These are phyloP conservation scores for Dicerorhinus sumatrensis DNA, from an alignment of 2,113 vertebrate genomes.

Conservation along the genomic window DNA sequence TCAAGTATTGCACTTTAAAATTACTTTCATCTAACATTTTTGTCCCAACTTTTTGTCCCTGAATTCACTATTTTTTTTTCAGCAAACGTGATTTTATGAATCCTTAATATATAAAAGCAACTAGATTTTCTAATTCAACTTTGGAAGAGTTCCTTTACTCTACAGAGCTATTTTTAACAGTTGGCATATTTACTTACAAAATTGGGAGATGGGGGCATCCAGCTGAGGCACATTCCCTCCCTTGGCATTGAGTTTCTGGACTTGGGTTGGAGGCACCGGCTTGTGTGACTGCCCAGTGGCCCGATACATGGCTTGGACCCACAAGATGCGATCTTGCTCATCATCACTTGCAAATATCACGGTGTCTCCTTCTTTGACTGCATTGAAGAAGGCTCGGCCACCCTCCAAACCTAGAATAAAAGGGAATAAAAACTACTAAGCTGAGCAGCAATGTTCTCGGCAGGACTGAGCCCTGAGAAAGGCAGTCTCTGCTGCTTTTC, in stretches of 20 bases:
- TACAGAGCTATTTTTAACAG: slow-evolving; percentile 72
- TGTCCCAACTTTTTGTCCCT: slow-evolving; percentile 61
- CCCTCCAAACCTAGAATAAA: slow-evolving; percentile 94
- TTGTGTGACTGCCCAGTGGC: slow-evolving; percentile 99
- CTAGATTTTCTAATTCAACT: slow-evolving; percentile 56
- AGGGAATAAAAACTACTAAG: not conserved
- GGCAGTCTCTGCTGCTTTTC: not conserved
- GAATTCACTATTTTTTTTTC: slow-evolving; percentile 58
- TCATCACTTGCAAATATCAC: slow-evolving; percentile 99
- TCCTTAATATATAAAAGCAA: slow-evolving; percentile 64
- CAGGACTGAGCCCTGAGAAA: not conserved
- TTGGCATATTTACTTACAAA: slow-evolving; percentile 95
- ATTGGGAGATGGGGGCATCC: slow-evolving; percentile 98
- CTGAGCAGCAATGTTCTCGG: not conserved
- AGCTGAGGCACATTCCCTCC: slow-evolving; percentile 96
- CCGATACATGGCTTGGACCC: slow-evolving; percentile 99
- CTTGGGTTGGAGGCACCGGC: slow-evolving; percentile 97
- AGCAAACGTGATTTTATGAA: slow-evolving; percentile 70
- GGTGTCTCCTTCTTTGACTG: slow-evolving; percentile 98
- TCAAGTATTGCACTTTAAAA: slow-evolving; percentile 93
- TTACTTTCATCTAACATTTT: slow-evolving; percentile 66
- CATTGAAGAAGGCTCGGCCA: slow-evolving; percentile 98
- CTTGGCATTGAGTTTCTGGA: slow-evolving; percentile 98
- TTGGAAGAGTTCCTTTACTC: slow-evolving; percentile 63
- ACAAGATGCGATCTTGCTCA: slow-evolving; percentile 98